These are phyloP conservation scores for Cossypha dichroa DNA, from an alignment of 2,797 vertebrate genomes.

Conservation along the genomic window DNA sequence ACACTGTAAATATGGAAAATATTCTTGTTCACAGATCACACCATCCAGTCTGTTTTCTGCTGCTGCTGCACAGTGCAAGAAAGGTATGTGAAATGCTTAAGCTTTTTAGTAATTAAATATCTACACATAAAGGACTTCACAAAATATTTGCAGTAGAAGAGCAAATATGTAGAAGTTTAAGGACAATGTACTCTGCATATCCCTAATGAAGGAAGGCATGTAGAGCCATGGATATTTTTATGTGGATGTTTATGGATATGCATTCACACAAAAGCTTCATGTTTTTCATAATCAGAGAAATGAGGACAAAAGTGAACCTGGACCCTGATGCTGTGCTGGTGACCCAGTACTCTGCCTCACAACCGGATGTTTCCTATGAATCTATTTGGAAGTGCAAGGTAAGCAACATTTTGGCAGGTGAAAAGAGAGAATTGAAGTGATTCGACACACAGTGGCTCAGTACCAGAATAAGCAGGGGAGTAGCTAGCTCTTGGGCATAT, in stretches of 20 bases:
- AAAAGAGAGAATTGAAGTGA: background rate
- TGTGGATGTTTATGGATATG: background rate
- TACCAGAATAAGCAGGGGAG: background rate
- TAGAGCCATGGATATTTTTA: background rate
- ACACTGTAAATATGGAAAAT: background rate
- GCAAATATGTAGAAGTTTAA: background rate
- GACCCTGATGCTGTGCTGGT: slow-evolving; percentile 26
- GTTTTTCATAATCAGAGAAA: slow-evolving; percentile 62
- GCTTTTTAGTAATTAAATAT: background rate
- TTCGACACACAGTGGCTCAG: background rate
- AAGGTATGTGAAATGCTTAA: slow-evolving; percentile 71
- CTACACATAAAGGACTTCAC: background rate
- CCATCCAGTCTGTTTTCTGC: slow-evolving; percentile 81
- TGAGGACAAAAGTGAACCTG: slow-evolving; percentile 65
- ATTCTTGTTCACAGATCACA: slow-evolving; percentile 79
- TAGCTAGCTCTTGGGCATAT: background rate
- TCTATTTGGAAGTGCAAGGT: slow-evolving; percentile 41
- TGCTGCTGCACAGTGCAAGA: slow-evolving; percentile 80
- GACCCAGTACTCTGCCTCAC: slow-evolving; percentile 1
- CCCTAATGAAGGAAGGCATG: background rate
- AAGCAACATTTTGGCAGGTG: background rate
- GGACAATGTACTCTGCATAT: background rate
- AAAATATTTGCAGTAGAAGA: background rate
- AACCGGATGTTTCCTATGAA: background rate
- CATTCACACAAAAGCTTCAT: background rate